A percentile compares a stretch with the other conserved stretches of the same genome.
Evolutionary conservation across 2,888 invertebrate genomes (phyloP).

Genomic region (Meliscaeva auricollis): DNA sequence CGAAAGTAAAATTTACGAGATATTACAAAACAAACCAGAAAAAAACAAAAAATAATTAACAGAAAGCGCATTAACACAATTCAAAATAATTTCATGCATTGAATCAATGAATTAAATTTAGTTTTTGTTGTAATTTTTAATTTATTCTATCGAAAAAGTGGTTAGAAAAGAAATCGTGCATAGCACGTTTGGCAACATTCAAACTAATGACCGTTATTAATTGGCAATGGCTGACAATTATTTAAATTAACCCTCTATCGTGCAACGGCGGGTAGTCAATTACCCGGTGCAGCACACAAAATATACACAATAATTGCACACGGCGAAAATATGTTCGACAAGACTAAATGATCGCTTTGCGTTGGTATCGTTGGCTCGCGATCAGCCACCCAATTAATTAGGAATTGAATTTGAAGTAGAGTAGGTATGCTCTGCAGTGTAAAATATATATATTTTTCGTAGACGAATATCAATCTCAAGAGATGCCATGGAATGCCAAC

Average conservation of each 20-base stretch:
- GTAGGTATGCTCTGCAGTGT: background rate
- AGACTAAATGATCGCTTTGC: slow-evolving; percentile 66
- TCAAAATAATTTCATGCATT: slow-evolving; percentile 14
- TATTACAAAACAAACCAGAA: background rate
- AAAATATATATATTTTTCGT: no score
- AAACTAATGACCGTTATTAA: slow-evolving; percentile 72
- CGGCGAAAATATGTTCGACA: slow-evolving; percentile 57
- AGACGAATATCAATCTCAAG: background rate
- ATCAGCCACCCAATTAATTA: slow-evolving; percentile 63
- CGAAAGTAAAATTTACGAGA: slow-evolving; percentile 58
- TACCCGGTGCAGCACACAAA: slow-evolving; percentile 24
- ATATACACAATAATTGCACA: slow-evolving; percentile 59
- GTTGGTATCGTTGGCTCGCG: slow-evolving; percentile 46
- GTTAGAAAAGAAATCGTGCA: slow-evolving; percentile 39
- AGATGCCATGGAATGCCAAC: slow-evolving; percentile 35
- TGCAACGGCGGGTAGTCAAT: slow-evolving; percentile 50
- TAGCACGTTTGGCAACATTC: slow-evolving; percentile 65
- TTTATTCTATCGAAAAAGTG: slow-evolving; percentile 13
- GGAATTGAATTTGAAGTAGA: slow-evolving; percentile 57
- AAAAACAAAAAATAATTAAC: slow-evolving; percentile 18
- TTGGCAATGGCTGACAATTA: slow-evolving; percentile 72
- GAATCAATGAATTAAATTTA: background rate
- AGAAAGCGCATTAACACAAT: slow-evolving; percentile 8
- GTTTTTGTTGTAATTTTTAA: slow-evolving; percentile 6
- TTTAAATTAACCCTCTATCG: slow-evolving; percentile 67